Base-by-base conservation (phyloP, 2,797 vertebrate genomes). In the Notolabrus celidotus region DNA sequence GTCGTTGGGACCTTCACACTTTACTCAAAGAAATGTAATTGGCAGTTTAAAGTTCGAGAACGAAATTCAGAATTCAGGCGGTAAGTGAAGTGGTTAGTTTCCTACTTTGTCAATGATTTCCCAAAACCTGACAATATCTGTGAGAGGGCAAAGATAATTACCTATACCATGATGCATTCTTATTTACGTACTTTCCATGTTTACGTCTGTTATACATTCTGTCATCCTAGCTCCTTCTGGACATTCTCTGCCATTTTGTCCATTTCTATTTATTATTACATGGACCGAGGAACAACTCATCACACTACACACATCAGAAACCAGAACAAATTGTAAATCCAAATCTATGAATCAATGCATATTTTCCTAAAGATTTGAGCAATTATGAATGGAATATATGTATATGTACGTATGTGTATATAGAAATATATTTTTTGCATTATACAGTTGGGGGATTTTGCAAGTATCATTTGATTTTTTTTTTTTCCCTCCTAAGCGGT, bases 381-480 rank as follows among this genome's bases (percentile, higher is more conserved):
- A 92, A 92, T 88, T 91, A 92, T 91, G 89, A 91, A 93, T 93
- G 88, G 91, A 92, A 89, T 91, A 91, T 92, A 93, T 93, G 92
- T 93, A 93, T 90, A 92, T 93, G 92, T 92, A 94, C 82, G 84
- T 94, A 92, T 91, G 84, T 94, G 92, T 93, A 93, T 89, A 93
- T 93, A 93, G 91, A 94, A 92, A 93, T 93, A 93, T 94, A 94
- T 94, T 93, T 94, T 94, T 93, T 94, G 91, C 92, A 93, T 92
- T 91, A 92, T 91, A 92, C 92, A 90, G 88, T 80, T 88, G 88
- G 90, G 92, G 88, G 86, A 64, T 84, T 93, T 92, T 93, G 84
- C 87, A 89, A 91, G 85, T 91, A 90, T 92, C 83, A 87, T 91
- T 94, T 92, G 89, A 87, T 91, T 88, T 58, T 74, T 71, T 67